A percentile compares a stretch with the other conserved stretches of the same genome.
phyloP scores from a whole-genome alignment of 2,797 vertebrate genomes.

The Pagetopsis macropterus region DNA sequence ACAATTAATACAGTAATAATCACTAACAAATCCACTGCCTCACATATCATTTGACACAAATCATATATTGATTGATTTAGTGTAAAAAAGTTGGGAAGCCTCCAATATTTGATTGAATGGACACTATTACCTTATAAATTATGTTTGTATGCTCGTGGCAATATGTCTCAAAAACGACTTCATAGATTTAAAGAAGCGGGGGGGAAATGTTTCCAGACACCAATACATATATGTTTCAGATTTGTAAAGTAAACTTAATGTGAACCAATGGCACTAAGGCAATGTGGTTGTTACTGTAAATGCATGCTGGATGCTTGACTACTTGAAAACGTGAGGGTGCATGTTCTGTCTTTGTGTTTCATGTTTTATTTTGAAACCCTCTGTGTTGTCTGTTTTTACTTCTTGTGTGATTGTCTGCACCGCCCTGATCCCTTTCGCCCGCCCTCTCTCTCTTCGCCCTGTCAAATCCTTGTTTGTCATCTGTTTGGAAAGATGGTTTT shows the following conservation, averaged over 20 bases:
- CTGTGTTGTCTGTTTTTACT: too few species aligned
- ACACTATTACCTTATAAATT: not conserved
- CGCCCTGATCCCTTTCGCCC: too few species aligned
- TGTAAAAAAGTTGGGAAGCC: not conserved
- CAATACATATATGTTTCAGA: not conserved
- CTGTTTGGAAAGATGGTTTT: too few species aligned
- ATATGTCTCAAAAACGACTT: not conserved
- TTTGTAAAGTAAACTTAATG: not conserved
- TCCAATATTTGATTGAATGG: slow-evolving; percentile 4
- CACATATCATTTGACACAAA: not conserved
- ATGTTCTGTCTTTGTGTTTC: too few species aligned
- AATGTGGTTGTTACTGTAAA: not conserved
- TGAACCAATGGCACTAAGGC: not conserved
- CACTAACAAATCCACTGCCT: not conserved
- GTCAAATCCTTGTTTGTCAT: too few species aligned
- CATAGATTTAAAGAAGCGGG: not conserved
- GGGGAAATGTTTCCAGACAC: not conserved
- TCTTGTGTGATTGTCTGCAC: too few species aligned
- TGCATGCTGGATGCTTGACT: not conserved
- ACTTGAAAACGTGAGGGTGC: too few species aligned
- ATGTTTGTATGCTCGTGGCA: not conserved
- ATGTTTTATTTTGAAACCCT: too few species aligned
- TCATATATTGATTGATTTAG: slow-evolving; percentile 7
- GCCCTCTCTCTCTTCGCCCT: too few species aligned
- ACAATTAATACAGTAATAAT: slow-evolving; percentile 15